Base-by-base conservation (phyloP, 92 coral and sea anemone species). In the Phenganax subtilis region DNA sequence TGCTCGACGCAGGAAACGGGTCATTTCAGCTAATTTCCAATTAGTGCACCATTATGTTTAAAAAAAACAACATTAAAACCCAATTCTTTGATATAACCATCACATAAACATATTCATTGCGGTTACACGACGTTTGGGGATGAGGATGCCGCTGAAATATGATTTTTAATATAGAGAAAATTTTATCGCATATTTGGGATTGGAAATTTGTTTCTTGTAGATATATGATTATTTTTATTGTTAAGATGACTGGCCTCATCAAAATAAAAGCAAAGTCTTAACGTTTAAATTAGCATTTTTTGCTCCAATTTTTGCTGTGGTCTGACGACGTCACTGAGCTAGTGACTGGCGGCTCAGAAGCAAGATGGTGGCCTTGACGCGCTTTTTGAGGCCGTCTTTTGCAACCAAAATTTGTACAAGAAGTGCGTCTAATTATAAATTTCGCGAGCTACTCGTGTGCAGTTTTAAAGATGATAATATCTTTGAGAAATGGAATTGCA, bases 371-470 rank as follows among this genome's bases (percentile, higher is more conserved):
- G 83, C 74, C 11, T 53, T 63, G 47, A 79, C 7, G 58, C 0
- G 10, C 47, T 44, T 60, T 59, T 77, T 58, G 27, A 58, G 82
- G 27, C 56, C 51, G 7, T 59, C 54, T 60, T 77, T 57, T 57
- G 25, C 17, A 14, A 47, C 81, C 9, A 54, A 29, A 73, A 7
- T 53, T 44, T 57, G 10, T n/a, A 55, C 53, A 25, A 47, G 17
- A 55, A 10, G 25, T 59, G 74, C 83, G 6, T 79, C 83, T 16
- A 64, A 54, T 47, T 15, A 62, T 54, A 61, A 58, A 16, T 59
- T 79, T 60, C 73, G 83, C 20, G 91, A 92, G 82, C 76, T 88
- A 57, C 89, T 96, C 87, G 72, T 96, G 79, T 92, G 99, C 92
- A 90, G 92, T 83, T 96, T 96, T 27, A 92, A 86, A 58, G 85